Conservation (phyloP, 2,113 vertebrate species). For the Pluvialis apricaria region DNA sequence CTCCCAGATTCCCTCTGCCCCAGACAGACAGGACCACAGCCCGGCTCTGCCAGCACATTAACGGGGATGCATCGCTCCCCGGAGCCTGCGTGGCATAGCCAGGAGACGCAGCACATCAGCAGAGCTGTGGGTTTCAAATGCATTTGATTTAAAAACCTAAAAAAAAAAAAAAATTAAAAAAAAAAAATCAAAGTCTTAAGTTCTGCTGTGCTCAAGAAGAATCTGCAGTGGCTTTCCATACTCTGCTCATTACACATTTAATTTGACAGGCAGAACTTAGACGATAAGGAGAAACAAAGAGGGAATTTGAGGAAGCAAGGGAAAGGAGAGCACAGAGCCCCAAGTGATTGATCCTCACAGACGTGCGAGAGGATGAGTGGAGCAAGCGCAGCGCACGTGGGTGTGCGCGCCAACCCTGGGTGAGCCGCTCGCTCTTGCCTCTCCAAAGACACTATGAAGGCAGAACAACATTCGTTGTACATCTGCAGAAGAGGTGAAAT, state of each 20-base stretch:
- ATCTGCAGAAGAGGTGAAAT: neutral
- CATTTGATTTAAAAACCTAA: neutral
- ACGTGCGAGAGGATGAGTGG: rapidly evolving
- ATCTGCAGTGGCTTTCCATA: neutral
- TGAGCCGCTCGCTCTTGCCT: neutral
- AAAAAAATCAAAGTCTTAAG: neutral
- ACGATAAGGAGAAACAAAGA: neutral
- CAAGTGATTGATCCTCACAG: neutral
- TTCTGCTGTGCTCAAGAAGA: neutral
- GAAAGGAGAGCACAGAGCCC: neutral
- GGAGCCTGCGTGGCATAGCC: rapidly evolving
- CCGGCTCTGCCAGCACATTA: neutral
- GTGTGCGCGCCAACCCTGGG: neutral
- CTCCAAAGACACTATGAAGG: rapidly evolving
- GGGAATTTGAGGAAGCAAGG: neutral
- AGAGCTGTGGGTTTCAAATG: neutral
- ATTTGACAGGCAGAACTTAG: neutral
- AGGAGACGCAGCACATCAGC: neutral
- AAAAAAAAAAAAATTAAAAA: neutral
- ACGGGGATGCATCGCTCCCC: neutral
- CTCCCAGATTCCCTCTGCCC: neutral
- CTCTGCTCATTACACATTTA: neutral
- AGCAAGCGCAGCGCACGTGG: neutral
- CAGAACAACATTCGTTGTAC: neutral
- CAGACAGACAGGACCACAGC: neutral